These are phyloP conservation scores for Apis mellifera DNA, from an alignment of 1,140 invertebrate genomes.

Conservation along the genomic window DNA sequence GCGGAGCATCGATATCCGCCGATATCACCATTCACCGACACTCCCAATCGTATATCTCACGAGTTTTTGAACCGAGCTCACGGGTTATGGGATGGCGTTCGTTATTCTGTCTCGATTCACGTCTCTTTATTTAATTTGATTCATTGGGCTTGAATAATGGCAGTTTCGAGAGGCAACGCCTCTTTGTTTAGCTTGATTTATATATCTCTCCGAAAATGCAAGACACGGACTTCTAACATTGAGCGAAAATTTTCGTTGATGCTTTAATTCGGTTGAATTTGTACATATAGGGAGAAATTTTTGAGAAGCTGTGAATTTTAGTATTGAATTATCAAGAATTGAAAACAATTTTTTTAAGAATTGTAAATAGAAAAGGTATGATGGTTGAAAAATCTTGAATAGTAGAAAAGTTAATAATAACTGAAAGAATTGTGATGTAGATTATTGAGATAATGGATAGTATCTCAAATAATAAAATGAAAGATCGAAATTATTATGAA, in stretches of 20 bases:
- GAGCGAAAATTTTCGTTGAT: neutral
- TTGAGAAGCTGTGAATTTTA: neutral
- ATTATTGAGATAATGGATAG: too few species aligned
- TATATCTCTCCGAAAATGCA: neutral
- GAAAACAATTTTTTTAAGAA: neutral
- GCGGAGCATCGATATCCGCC: constrained; percentile 18
- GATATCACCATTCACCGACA: constrained; percentile 33
- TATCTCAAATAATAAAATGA: neutral
- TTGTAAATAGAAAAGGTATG: neutral
- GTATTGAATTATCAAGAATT: neutral
- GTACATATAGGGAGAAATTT: neutral
- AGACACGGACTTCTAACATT: neutral
- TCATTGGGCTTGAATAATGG: neutral
- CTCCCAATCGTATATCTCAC: constrained; percentile 46
- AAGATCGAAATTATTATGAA: neutral
- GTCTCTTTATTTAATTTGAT: constrained; percentile 44
- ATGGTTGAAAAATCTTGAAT: neutral
- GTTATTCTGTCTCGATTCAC: constrained; percentile 15
- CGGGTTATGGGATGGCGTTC: neutral
- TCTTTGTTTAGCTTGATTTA: constrained; percentile 3
- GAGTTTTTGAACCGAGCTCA: constrained; percentile 22
- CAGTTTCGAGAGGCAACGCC: neutral
- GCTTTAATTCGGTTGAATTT: constrained; percentile 10
- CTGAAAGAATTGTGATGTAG: too few species aligned
- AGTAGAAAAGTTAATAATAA: too few species aligned